phyloP scores from a whole-genome alignment of 1,140 invertebrate species.

The Adelges cooleyi region DNA sequence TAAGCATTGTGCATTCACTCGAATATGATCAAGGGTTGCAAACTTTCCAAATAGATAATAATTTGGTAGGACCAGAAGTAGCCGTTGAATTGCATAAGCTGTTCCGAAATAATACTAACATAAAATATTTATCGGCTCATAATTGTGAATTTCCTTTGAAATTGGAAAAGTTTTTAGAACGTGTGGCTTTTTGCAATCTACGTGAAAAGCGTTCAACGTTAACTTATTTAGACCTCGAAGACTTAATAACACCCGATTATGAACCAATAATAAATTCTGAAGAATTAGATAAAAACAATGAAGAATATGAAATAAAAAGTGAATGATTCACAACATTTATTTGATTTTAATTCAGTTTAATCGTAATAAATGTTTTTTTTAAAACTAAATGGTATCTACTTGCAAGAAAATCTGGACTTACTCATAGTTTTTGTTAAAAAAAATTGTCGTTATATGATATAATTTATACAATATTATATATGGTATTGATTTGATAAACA shows the following conservation, averaged over 20 bases:
- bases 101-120: background rate
- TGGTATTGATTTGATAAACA: no score
- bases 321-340: no score
- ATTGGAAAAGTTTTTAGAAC: background rate
- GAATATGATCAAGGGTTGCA: background rate
- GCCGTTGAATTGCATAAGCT: background rate
- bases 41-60: background rate
- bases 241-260: background rate
- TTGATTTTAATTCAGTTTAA: no score
- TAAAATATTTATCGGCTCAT: background rate
- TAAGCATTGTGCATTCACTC: background rate
- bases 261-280: no score
- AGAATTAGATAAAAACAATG: no score
- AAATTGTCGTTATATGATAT: no score
- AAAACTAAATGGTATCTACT: no score
- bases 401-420: no score
- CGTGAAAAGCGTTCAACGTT: background rate
- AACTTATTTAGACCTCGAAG: background rate
- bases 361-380: no score
- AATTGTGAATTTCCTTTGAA: background rate
- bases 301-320: no score
- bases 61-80: background rate
- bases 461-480: no score
- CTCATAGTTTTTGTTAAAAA: no score
- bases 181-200: background rate